Evolutionary conservation across 2,888 invertebrate genomes (phyloP), one percentile per base, ranked within the genome.

Genomic region (Seira ritae): DNA sequence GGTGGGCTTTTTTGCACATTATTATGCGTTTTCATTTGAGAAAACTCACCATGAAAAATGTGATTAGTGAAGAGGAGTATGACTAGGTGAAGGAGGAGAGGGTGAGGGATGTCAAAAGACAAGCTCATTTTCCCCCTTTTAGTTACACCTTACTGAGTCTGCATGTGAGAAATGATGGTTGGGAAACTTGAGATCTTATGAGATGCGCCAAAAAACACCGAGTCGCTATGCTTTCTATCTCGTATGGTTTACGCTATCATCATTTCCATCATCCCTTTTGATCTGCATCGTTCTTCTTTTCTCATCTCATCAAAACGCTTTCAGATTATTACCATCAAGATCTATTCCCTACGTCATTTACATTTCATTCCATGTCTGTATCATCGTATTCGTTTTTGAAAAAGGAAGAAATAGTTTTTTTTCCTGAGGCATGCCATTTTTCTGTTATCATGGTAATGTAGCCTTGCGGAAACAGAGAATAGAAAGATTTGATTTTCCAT

Each of bases 401-500:
- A 81, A 75, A 42, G 12, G 12, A 42, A 42, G 42, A 42, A 42
- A 42, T 42, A n/a, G n/a, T 31, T 31, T 31, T 31, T 77, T 77
- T 77, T 77, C 76, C 72, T 50, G 71, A 82, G 37, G 72, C 72
- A 66, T 71, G 68, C 72, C 66, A 76, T 77, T 31, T 31, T 55
- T 55, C 76, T 46, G 72, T 72, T 67, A 71, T 82, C 82, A 69
- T 62, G 71, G 71, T 70, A 81, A 81, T 81, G 74, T 68, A 70
- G 72, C 71, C 72, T 50, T 15, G 12, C 50, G 72, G 76, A 76
- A 31, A n/a, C 50, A 50, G 15, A 50, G 50, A 50, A n/a, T n/a
- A 50, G 50, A 82, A 81, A 65, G 76, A 82, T 77, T 82, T 76
- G 82, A 82, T 82, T 82, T 81, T 82, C 82, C 76, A 76, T 71